Conservation (phyloP, 2,888 invertebrate genomes). For the Penaeus monodon region DNA sequence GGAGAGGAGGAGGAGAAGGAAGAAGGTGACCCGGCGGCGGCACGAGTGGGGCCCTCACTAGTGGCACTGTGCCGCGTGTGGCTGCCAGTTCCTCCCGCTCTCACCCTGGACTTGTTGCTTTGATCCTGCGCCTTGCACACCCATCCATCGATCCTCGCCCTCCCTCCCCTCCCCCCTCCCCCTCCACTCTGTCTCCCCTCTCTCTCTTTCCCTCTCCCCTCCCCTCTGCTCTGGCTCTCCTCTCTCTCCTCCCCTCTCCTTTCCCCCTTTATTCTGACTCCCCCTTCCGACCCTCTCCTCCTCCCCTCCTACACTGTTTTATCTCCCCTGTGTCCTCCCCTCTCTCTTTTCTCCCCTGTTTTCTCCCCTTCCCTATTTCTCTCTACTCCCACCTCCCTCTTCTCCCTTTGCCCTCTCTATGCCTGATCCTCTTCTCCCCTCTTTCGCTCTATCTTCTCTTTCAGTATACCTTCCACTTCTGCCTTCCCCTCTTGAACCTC, state of each 20-base stretch:
- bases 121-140: constrained; percentile 34
- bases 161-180: neutral
- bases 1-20: constrained; percentile 13
- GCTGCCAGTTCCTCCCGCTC: constrained; percentile 13
- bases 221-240: neutral
- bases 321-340: constrained; percentile 12
- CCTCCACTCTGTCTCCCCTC: neutral
- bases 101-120: constrained; percentile 39
- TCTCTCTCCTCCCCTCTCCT: neutral
- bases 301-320: constrained; percentile 3
- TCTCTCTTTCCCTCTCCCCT: neutral
- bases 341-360: constrained; percentile 2
- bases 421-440: too few relatives aligned
- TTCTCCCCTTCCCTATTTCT: constrained; percentile 15
- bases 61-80: constrained; percentile 42
- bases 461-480: too few relatives aligned
- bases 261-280: constrained; percentile 2
- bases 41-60: constrained; percentile 32
- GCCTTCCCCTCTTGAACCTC: too few relatives aligned
- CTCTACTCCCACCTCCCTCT: constrained; percentile 1
- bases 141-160: constrained; percentile 31
- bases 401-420: too few relatives aligned
- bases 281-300: neutral
- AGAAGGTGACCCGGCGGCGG: constrained; percentile 19
- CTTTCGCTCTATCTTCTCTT: too few relatives aligned